These are phyloP conservation scores for Chymomyza caudatula DNA, from an alignment of 2,888 invertebrate genomes.

Conservation along the genomic window DNA sequence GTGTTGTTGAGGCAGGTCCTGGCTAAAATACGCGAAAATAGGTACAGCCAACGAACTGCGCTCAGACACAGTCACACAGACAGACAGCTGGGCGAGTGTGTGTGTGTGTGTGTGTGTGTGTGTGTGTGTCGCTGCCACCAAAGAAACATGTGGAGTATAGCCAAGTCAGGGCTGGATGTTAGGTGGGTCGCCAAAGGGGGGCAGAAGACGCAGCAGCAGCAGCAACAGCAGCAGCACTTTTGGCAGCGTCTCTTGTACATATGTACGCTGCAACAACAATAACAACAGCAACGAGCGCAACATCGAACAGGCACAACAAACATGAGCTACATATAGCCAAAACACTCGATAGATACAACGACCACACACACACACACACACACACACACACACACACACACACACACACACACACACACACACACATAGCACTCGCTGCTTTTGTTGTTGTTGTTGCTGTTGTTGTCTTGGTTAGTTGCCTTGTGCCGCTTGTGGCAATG, in stretches of 20 bases:
- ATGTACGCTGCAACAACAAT: conserved; percentile 10
- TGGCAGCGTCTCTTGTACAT: conserved; percentile 43
- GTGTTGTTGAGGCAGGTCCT: conserved; percentile 77
- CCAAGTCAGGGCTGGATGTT: conserved; percentile 19
- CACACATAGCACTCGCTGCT: too few relatives aligned
- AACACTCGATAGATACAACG: conserved; percentile 58
- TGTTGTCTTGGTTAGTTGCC: conserved; percentile 3
- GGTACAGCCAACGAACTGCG: conserved; percentile 77
- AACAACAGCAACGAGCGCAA: conserved; percentile 26
- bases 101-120: conserved; percentile 6
- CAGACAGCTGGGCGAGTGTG: background rate
- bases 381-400: conserved; percentile 32
- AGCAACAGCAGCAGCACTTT: background rate
- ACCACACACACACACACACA: conserved; percentile 27
- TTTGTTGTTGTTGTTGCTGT: conserved; percentile 41
- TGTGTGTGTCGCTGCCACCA: conserved; percentile 33
- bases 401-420: conserved; percentile 15
- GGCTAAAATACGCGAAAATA: conserved; percentile 71
- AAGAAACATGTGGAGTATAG: conserved; percentile 45
- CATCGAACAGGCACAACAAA: conserved; percentile 53
- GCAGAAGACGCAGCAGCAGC: background rate
- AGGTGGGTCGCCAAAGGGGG: background rate
- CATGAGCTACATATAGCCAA: conserved; percentile 68
- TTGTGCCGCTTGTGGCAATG: conserved; percentile 15
- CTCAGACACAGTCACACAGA: conserved; percentile 47